Evolutionary conservation across 1,140 invertebrate species (phyloP), one percentile per base, ranked within the genome.

Genomic region (Aphidius gifuensis): DNA sequence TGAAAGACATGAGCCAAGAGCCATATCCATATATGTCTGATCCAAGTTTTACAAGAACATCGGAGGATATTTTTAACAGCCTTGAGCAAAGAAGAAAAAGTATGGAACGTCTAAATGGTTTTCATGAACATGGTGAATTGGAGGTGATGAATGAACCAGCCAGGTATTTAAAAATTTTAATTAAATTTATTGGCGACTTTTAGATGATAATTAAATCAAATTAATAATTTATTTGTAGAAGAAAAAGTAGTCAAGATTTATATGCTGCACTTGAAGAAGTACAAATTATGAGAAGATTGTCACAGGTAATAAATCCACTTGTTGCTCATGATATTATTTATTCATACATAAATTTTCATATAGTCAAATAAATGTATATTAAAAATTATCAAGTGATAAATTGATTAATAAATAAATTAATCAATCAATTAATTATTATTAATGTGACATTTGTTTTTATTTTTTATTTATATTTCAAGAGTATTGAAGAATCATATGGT

Each of bases 1-100:
- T 78, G 6, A 77, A 77, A 44, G 75, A 80, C 48, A 62, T 73
- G 16, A 74, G 62, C 63, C 73, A 79, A 49, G 76, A 79, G n/a
- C 66, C 72, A 32, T 75, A 76, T 64, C 72, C 63, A 48, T 77
- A 76, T 50, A 68, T 73, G 57, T 66, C 70, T 38, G 79, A 81
- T 65, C 78, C 79, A 5, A 80, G 78, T 53, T 79, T 81, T 51
- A 80, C 77, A 0, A 75, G 79, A 64, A 81, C 78, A n/a, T 81
- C 79, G 0, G 78, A 81, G 71, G 79, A 80, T 51, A 80, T 81
- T 60, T 76, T 79, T 45, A 80, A 80, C 58, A 80, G 78, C 55
- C 53, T 81, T 6, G 75, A 81, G 58, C 73, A 79, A 61, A 74
- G 74, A 54, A 71, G 75, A 60, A 80, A 76, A 68, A 79, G 75